These are phyloP conservation scores for Babylonia areolata DNA, from an alignment of 1,140 invertebrate species.

Conservation along the genomic window DNA sequence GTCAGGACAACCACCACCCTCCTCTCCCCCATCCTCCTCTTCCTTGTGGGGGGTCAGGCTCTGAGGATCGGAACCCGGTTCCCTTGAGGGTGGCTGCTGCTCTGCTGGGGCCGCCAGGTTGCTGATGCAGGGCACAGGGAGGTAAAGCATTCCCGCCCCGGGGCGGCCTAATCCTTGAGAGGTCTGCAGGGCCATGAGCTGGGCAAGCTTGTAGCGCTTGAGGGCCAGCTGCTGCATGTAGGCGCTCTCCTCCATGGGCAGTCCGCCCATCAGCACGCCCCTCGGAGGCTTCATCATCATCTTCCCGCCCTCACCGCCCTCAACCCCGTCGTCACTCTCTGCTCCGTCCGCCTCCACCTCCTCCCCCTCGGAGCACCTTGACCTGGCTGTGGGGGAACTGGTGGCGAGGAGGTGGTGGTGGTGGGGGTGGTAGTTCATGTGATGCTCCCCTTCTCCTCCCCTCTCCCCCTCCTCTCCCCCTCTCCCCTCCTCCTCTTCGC, in stretches of 20 bases:
- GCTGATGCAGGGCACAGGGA: neutral
- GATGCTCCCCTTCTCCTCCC: neutral
- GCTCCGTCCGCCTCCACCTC: conserved; percentile 32
- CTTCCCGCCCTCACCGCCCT: too few relatives aligned
- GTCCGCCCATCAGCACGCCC: neutral
- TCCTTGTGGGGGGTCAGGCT: neutral
- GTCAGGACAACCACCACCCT: neutral
- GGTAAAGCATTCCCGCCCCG: neutral
- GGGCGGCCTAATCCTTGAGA: neutral
- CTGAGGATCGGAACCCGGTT: neutral
- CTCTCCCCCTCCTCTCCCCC: neutral
- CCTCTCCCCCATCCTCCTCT: conserved; percentile 9
- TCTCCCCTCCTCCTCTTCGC: neutral
- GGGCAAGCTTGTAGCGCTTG: neutral
- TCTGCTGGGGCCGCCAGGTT: neutral
- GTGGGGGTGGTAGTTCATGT: neutral
- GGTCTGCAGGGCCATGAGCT: neutral
- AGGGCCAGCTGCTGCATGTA: conserved; percentile 1
- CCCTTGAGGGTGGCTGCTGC: conserved; percentile 21
- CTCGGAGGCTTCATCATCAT: neutral
- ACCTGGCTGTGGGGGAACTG: conserved; percentile 12
- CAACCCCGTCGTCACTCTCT: too few relatives aligned
- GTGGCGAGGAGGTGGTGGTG: neutral
- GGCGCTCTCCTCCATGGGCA: neutral
- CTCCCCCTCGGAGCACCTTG: conserved; percentile 24